phyloP scores from a whole-genome alignment of 2,797 vertebrate genomes.

The Pipistrellus nathusii region DNA sequence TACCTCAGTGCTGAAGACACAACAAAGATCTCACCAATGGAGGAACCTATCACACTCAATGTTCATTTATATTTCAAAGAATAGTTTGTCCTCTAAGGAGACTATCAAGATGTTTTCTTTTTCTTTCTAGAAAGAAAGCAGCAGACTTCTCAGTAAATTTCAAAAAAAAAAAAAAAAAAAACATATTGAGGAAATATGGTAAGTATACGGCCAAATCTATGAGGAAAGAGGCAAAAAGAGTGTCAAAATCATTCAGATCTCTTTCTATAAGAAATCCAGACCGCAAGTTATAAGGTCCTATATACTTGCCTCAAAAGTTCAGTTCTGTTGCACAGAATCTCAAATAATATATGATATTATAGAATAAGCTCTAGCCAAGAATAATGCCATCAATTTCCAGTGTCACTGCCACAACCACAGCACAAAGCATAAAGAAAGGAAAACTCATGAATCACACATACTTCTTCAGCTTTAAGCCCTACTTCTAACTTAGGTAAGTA shows the following conservation, averaged over 20 bases:
- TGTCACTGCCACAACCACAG: background rate
- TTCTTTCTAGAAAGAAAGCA: constrained; percentile 62
- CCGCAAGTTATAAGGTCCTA: constrained; percentile 39
- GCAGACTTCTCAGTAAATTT: constrained; percentile 42
- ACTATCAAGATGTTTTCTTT: constrained; percentile 58
- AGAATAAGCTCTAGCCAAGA: constrained; percentile 52
- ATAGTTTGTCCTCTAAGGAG: constrained; percentile 17
- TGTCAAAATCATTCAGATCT: constrained; percentile 27
- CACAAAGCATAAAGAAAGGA: constrained; percentile 41
- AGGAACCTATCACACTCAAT: background rate
- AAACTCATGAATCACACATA: background rate
- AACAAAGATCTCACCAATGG: constrained; percentile 10
- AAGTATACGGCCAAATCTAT: constrained; percentile 35
- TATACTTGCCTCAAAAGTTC: constrained; percentile 29
- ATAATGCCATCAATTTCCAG: constrained; percentile 64
- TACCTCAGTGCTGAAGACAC: background rate
- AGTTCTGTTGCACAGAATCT: constrained; percentile 40
- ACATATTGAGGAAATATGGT: background rate
- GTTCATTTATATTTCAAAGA: constrained; percentile 60
- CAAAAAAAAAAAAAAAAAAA: no score
- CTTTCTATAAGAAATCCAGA: constrained; percentile 54
- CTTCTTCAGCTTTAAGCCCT: background rate
- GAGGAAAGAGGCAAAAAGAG: constrained; percentile 32
- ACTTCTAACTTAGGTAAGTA: background rate
- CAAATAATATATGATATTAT: constrained; percentile 63